Evolutionary conservation across 2,888 invertebrate genomes (phyloP).

Genomic region (Sphaeridia pumilis): DNA sequence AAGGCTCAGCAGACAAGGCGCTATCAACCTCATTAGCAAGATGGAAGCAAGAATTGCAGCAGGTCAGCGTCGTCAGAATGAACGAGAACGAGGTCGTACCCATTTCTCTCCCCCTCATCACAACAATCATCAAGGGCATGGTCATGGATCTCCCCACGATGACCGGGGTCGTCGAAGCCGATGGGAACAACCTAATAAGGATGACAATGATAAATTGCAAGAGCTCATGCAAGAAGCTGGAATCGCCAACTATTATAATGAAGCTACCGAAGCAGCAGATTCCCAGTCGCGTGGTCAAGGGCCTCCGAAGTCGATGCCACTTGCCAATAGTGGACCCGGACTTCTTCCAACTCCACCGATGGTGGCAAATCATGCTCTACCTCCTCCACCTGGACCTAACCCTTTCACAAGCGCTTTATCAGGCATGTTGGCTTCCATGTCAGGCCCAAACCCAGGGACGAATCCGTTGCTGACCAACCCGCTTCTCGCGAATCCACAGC

Average conservation of each 20-base stretch:
- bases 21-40: constrained; percentile 41
- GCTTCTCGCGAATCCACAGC: neutral
- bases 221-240: constrained; percentile 36
- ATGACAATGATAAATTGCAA: constrained; percentile 34
- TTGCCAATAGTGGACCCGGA: neutral
- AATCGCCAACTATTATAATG: constrained; percentile 32
- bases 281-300: constrained; percentile 6
- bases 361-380: no score
- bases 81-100: no score
- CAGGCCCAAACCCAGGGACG: neutral
- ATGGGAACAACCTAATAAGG: constrained; percentile 33
- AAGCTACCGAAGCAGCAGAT: constrained; percentile 21
- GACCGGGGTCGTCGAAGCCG: constrained; percentile 18
- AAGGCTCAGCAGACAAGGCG: constrained; percentile 64
- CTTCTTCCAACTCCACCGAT: neutral
- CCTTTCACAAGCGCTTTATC: neutral
- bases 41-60: constrained; percentile 21
- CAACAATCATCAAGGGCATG: constrained; percentile 13
- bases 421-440: neutral
- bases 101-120: constrained; percentile 6
- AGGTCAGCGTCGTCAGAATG: neutral
- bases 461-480: neutral
- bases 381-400: neutral
- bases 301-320: neutral
- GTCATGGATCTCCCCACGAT: constrained; percentile 5